Conservation (phyloP, 2,797 vertebrate species). For the Silurus lanzhouensis region DNA sequence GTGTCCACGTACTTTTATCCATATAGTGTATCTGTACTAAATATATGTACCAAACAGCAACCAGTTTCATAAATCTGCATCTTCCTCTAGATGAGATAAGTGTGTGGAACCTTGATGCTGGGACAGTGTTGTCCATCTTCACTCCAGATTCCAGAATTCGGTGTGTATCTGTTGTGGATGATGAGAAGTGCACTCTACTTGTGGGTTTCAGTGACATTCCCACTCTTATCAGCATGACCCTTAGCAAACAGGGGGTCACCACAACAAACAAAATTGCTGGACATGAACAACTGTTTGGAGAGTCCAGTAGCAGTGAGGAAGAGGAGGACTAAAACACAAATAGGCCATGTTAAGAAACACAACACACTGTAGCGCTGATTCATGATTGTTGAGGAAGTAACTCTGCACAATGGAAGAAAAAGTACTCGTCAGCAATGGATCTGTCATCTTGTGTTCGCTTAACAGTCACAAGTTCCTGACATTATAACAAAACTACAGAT, state of each 20-base stretch:
- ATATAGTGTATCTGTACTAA: no score
- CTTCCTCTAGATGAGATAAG: conserved; percentile 61
- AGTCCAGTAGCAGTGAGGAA: conserved; percentile 72
- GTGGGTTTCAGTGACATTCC: conserved; percentile 65
- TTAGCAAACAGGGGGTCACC: conserved; percentile 49
- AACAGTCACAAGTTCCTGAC: conserved; percentile 28
- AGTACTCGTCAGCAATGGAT: conserved; percentile 18
- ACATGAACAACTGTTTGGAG: conserved; percentile 62
- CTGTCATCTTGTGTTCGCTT: conserved; percentile 16
- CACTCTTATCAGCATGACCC: conserved; percentile 62
- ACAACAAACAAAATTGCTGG: not conserved
- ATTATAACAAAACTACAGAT: conserved; percentile 20
- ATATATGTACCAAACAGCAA: not conserved
- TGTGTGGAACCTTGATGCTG: conserved; percentile 66
- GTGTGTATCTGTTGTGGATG: conserved; percentile 54
- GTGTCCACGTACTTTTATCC: no score
- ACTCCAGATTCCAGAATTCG: conserved; percentile 65
- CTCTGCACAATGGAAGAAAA: not conserved
- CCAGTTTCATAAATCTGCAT: not conserved
- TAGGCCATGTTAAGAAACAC: conserved; percentile 6
- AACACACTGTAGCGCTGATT: not conserved
- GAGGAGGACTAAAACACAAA: conserved; percentile 56
- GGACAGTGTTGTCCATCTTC: conserved; percentile 62
- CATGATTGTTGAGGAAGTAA: conserved; percentile 9
- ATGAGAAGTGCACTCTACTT: conserved; percentile 59